These are phyloP conservation scores for Megaceryle alcyon DNA, from an alignment of 2,797 vertebrate genomes.

Conservation along the genomic window DNA sequence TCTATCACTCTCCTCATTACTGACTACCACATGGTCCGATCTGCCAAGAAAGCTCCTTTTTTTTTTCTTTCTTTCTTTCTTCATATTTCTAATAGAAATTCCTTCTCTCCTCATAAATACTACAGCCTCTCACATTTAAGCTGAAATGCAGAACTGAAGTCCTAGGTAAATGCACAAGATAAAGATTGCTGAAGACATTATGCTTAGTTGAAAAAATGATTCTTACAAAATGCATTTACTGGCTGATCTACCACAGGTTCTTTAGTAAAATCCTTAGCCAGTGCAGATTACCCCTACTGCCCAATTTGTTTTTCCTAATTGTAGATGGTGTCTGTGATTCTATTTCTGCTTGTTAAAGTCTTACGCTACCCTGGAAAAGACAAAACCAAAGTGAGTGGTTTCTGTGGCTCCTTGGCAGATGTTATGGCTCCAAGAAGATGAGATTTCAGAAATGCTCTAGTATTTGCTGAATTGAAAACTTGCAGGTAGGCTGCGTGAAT, in stretches of 20 bases:
- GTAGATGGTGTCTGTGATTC: conserved; percentile 28
- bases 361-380: conserved; percentile 44
- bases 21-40: neutral
- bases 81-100: neutral
- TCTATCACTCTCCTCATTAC: neutral
- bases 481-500: conserved; percentile 9
- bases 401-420: conserved; percentile 46
- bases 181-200: neutral
- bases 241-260: neutral
- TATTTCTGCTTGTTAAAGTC: conserved; percentile 52
- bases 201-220: neutral
- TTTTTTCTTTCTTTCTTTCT: neutral
- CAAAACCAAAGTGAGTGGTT: conserved; percentile 52
- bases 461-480: conserved; percentile 5
- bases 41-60: neutral
- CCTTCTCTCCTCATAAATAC: neutral
- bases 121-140: neutral
- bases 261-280: conserved; percentile 10
- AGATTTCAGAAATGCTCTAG: neutral
- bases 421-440: conserved; percentile 32
- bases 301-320: conserved; percentile 36
- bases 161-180: neutral
- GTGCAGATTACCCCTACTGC: neutral
- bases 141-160: neutral
- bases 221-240: conserved; percentile 27